Evolutionary conservation across 1,140 invertebrate genomes (phyloP).

Genomic region (Sitophilus oryzae): DNA sequence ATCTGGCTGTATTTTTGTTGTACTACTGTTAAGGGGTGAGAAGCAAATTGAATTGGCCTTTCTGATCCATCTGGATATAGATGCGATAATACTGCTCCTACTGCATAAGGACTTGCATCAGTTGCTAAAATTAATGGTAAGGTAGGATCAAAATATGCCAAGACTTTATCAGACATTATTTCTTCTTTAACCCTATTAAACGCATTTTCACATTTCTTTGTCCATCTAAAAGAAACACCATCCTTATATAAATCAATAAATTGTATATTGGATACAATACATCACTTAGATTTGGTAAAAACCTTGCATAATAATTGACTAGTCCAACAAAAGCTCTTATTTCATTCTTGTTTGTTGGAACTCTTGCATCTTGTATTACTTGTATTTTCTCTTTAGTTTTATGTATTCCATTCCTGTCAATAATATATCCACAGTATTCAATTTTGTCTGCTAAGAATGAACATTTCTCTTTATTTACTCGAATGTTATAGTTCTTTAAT

Average conservation of each 20-base stretch:
- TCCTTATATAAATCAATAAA: constrained; percentile 36
- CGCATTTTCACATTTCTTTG: constrained; percentile 22
- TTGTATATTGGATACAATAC: no score
- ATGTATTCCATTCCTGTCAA: no score
- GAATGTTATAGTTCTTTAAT: no score
- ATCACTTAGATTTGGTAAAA: constrained; percentile 35
- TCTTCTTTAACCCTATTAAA: constrained; percentile 34
- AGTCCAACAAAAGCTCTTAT: constrained; percentile 41
- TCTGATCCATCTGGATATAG: constrained; percentile 35
- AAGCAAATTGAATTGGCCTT: constrained; percentile 45
- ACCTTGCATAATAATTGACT: constrained; percentile 38
- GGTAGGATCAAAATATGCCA: constrained; percentile 30
- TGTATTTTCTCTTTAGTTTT: no score
- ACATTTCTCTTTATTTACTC: no score
- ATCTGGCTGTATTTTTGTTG: constrained; percentile 49
- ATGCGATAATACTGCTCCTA: constrained; percentile 33
- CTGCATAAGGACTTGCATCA: constrained; percentile 30
- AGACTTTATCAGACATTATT: constrained; percentile 29
- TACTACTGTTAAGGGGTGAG: constrained; percentile 42
- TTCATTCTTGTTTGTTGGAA: no score
- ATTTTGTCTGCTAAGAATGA: no score
- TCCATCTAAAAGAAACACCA: constrained; percentile 42
- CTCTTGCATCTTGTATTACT: no score
- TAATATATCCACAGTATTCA: no score
- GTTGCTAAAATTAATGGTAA: constrained; percentile 27